These are phyloP conservation scores for Sweltsa coloradensis DNA, from an alignment of 1,140 invertebrate genomes.

Conservation along the genomic window DNA sequence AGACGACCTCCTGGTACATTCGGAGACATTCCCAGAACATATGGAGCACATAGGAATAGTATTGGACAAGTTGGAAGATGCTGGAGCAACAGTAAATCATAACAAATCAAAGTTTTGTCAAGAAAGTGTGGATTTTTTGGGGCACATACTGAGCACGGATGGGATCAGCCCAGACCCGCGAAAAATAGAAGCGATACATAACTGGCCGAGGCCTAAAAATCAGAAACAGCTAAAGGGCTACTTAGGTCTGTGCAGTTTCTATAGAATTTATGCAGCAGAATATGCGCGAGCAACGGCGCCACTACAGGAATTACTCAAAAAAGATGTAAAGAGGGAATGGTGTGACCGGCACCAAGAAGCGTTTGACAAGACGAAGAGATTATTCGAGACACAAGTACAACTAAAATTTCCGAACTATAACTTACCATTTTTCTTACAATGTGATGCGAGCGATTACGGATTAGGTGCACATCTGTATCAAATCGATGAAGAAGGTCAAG, in stretches of 20 bases:
- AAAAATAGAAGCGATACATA: slow-evolving; percentile 5
- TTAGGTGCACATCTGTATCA: background rate
- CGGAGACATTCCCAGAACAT: slow-evolving; percentile 16
- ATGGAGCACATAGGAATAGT: slow-evolving; percentile 15
- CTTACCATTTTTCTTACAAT: background rate
- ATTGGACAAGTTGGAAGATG: slow-evolving; percentile 12
- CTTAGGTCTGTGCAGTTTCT: slow-evolving; percentile 15
- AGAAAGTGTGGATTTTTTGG: slow-evolving; percentile 10
- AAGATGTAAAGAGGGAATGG: background rate
- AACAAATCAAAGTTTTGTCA: slow-evolving; percentile 17
- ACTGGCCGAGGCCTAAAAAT: slow-evolving; percentile 12
- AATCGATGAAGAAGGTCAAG: background rate
- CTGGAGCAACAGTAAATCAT: slow-evolving; percentile 17
- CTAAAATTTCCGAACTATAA: background rate
- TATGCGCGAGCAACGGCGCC: background rate
- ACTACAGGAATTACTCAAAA: background rate
- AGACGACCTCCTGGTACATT: slow-evolving; percentile 20
- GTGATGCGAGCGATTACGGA: background rate
- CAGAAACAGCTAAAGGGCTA: slow-evolving; percentile 12
- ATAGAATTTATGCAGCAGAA: slow-evolving; percentile 3
- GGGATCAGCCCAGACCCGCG: slow-evolving; percentile 7
- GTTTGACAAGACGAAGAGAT: background rate
- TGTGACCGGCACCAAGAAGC: background rate
- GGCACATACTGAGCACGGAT: slow-evolving; percentile 7
- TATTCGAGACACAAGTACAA: background rate